Percentiles rank a stretch among this genome's conserved stretches.
Conservation (phyloP, 2,113 vertebrate species). For the Pangasianodon gigas region DNA sequence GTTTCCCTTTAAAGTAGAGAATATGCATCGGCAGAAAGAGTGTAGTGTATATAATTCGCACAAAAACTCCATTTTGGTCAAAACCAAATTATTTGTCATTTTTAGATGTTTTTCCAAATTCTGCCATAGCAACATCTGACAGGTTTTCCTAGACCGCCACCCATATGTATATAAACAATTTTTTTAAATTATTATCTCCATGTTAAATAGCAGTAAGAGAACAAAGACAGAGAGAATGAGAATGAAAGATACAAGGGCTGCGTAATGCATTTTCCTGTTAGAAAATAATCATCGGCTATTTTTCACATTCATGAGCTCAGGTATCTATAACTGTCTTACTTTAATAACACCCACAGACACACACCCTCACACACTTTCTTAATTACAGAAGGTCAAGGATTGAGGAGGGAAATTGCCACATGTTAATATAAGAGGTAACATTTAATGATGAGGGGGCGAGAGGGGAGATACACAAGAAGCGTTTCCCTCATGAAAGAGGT, state of each 20-base stretch:
- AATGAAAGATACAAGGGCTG: background rate
- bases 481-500: conserved; percentile 17
- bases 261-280: conserved; percentile 38
- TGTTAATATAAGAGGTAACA: conserved; percentile 50
- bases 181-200: background rate
- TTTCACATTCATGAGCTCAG: background rate
- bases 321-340: conserved; percentile 44
- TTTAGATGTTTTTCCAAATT: background rate
- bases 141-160: background rate
- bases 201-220: background rate
- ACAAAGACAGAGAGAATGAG: background rate
- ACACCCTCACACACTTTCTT: conserved; percentile 37
- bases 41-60: background rate
- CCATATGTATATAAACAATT: background rate
- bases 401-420: conserved; percentile 1
- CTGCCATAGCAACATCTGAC: background rate
- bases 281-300: conserved; percentile 37
- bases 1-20: background rate
- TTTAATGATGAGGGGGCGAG: conserved; percentile 42
- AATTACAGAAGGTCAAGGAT: conserved; percentile 49
- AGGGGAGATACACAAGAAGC: conserved; percentile 35
- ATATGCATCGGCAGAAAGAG: background rate
- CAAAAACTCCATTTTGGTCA: background rate
- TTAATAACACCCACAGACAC: conserved; percentile 29
- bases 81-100: background rate